phyloP scores from a whole-genome alignment of 2,113 vertebrate genomes.

The Microcebus tavaratra region DNA sequence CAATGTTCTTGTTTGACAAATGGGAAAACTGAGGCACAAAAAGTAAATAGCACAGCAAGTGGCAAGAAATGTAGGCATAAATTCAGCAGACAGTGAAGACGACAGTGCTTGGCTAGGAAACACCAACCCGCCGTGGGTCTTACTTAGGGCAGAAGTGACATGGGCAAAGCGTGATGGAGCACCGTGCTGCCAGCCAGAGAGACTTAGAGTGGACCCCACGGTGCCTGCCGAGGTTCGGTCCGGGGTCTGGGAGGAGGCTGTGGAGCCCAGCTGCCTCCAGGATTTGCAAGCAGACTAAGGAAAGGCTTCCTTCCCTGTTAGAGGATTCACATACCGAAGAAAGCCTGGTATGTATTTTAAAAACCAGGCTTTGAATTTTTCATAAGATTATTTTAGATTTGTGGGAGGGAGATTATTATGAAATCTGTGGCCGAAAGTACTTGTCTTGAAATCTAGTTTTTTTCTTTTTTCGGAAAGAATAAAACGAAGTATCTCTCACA shows the following conservation, averaged over 20 bases:
- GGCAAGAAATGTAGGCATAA: neutral
- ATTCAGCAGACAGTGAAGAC: neutral
- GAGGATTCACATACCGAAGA: neutral
- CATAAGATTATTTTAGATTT: constrained; percentile 62
- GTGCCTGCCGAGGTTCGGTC: neutral
- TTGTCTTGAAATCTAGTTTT: constrained; percentile 47
- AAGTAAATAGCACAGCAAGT: neutral
- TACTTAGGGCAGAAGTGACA: neutral
- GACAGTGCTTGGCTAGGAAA: neutral
- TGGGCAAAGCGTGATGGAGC: neutral
- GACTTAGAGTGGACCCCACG: accelerated
- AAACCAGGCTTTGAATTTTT: constrained; percentile 64
- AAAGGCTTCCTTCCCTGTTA: neutral
- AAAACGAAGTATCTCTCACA: constrained; percentile 57
- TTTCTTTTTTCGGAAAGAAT: constrained; percentile 39
- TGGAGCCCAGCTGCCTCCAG: neutral
- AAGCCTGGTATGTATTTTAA: constrained; percentile 35
- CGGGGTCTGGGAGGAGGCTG: neutral
- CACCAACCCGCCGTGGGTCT: neutral
- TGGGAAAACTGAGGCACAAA: neutral
- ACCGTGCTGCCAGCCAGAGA: neutral
- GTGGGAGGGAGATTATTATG: constrained; percentile 48
- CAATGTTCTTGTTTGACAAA: neutral
- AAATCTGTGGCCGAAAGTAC: constrained; percentile 47
- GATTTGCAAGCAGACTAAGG: neutral